Base-by-base conservation (phyloP, 2,797 vertebrate species). In the Glyptemys insculpta region DNA sequence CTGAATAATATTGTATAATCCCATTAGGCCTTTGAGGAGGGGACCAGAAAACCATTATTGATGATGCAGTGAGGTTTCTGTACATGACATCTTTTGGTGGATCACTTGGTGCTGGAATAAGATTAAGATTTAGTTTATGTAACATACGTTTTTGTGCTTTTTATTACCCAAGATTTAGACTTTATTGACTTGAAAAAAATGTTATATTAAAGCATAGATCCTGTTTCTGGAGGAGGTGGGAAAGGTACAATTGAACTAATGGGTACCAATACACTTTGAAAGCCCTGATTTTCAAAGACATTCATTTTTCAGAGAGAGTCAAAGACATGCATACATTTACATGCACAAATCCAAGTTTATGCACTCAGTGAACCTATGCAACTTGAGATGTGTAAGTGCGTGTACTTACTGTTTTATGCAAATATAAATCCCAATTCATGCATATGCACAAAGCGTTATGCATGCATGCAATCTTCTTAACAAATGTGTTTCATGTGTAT, bases 21-120 rank as follows among this genome's bases (percentile, higher is more conserved):
- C 99, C 99, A 95, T 99, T 99, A 85, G 99, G 99, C 82, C 99
- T 98, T 92, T 96, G 98, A 78, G 99, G 99, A 85, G 99, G 99
- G 14, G 87, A 97, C 99, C 99, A 99, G 92, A 97, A 98, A 37
- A 99, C 85, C 92, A 97, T 98, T 96, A 99, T 91, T 79, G 99
- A 99, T 81, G 99, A 99, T 86, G 98, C 98, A 87, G 98, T 98
- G 78, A 99, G 97, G 91, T 99, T 99, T 93, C 93, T 97, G 95
- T 99, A 98, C 37, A 97, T 98, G 79, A 99, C 95, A 94, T 99
- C 98, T 98, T 98, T 99, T 0, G 99, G 99, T 82, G 99, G 98
- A 91, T 99, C 99, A 94, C 98, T 98, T 50, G 99, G 99, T 96
- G 98, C 99, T 99, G 94, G 49, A 97, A 98, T 91, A 97, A 97